phyloP scores from a whole-genome alignment of 1,140 invertebrate genomes.

The Armadillidium nasatum region DNA sequence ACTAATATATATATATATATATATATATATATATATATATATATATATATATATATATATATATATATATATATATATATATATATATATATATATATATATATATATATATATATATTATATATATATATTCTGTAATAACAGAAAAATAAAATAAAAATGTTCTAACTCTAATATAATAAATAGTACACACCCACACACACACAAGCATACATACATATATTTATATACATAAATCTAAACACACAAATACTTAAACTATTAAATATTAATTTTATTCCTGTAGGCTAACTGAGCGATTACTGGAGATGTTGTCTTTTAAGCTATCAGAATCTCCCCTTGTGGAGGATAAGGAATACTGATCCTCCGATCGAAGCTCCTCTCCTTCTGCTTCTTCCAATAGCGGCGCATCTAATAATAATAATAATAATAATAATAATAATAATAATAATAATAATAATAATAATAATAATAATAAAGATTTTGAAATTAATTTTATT shows the following conservation, averaged over 20 bases:
- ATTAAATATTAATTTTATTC: not conserved
- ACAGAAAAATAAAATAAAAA: not conserved
- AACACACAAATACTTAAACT: not conserved
- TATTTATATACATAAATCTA: slow-evolving; percentile 3
- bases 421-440: too few relatives aligned
- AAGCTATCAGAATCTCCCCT: not conserved
- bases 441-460: too few relatives aligned
- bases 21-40: not conserved
- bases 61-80: slow-evolving; percentile 2
- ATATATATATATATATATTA: slow-evolving; percentile 14
- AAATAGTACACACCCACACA: not conserved
- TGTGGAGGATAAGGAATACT: not conserved
- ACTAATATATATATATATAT: not conserved
- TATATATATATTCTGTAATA: not conserved
- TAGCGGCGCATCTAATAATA: not conserved
- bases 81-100: slow-evolving; percentile 6
- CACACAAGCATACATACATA: not conserved
- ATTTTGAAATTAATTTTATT: not conserved
- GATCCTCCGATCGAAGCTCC: not conserved
- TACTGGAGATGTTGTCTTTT: not conserved
- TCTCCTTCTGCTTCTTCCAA: not conserved
- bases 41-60: slow-evolving; percentile 2
- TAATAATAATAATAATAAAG: not conserved
- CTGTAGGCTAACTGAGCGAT: not conserved
- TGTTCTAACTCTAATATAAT: not conserved